Base-by-base conservation (phyloP, 2,797 vertebrate genomes). In the Margarornis squamiger region DNA sequence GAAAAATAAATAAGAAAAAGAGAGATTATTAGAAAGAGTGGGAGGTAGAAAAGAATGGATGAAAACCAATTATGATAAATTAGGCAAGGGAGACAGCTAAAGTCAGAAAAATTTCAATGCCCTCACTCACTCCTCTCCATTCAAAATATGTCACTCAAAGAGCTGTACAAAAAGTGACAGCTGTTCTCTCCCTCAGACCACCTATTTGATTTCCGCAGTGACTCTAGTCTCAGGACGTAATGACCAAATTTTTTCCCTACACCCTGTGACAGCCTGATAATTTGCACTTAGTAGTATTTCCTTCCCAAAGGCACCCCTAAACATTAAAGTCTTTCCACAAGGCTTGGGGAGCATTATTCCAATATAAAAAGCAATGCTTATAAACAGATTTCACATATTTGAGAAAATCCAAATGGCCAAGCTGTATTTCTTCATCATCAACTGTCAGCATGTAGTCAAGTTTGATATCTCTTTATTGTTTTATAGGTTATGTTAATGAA, bases 111-210 rank as follows among this genome's bases (percentile, higher is more conserved):
- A 94, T 48, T 91, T 91, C 66, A 58, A 21, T 70, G 65, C 78
- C 3, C 17, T 94, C 84, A 75, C 46, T 92, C 68, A 86, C 17
- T 38, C 26, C 23, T 71, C 45, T 68, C 68, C 14, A 12, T 79
- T 96, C 57, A 91, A 89, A 93, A 93, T 72, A 12, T 86, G 61
- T 96, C 95, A 92, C 57, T 96, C 89, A 91, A 82, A 85, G 24
- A 75, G 22, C n/a, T 83, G 43, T 48, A 91, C 27, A 19, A 51
- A 88, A 86, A 0, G 0, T 84, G 89, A 88, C 87, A 94, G 68
- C 61, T 91, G 43, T 81, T 87, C 26, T 93, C 43, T 88, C 38
- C 30, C 57, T 90, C 57, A 72, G 58, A 95, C 62, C 36, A 52
- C 48, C 43, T 78, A 72, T 65, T 79, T 94, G 78, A 20, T 39